These are phyloP conservation scores for Balaeniceps rex DNA, from an alignment of 2,113 vertebrate genomes.

Conservation along the genomic window DNA sequence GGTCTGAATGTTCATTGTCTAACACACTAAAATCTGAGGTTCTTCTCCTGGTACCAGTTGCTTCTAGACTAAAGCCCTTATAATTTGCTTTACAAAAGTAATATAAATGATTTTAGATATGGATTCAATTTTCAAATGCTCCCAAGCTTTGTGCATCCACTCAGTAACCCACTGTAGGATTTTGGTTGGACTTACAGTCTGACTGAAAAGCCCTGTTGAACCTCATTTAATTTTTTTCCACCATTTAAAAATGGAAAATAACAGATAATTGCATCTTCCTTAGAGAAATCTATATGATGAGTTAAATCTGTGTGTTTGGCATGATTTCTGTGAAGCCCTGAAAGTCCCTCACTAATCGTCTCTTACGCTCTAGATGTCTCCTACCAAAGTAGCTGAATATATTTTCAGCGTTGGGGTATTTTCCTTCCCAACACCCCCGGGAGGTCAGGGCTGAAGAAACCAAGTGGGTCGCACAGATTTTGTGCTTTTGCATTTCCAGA, in stretches of 20 bases:
- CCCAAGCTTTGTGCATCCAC: not conserved
- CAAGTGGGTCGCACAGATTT: too few species aligned
- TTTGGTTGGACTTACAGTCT: not conserved
- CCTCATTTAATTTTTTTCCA: not conserved
- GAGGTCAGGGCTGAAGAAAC: not conserved
- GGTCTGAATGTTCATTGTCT: accelerated
- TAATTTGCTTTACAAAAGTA: not conserved
- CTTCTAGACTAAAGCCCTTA: not conserved
- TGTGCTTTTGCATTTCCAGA: not conserved
- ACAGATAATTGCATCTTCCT: not conserved
- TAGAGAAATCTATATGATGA: not conserved
- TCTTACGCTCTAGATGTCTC: too few species aligned
- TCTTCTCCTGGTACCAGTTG: not conserved
- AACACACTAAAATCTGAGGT: not conserved
- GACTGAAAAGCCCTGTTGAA: not conserved
- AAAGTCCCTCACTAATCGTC: not conserved
- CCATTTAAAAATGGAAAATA: not conserved
- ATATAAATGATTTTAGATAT: not conserved
- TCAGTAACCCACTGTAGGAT: not conserved
- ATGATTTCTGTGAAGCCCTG: not conserved
- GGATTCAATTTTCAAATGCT: not conserved
- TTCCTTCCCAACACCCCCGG: not conserved
- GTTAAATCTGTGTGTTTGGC: not conserved
- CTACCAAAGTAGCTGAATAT: not conserved
- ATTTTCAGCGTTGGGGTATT: not conserved